These are phyloP conservation scores for Eulemur mongoz DNA, from an alignment of 2,797 vertebrate genomes.

Conservation along the genomic window DNA sequence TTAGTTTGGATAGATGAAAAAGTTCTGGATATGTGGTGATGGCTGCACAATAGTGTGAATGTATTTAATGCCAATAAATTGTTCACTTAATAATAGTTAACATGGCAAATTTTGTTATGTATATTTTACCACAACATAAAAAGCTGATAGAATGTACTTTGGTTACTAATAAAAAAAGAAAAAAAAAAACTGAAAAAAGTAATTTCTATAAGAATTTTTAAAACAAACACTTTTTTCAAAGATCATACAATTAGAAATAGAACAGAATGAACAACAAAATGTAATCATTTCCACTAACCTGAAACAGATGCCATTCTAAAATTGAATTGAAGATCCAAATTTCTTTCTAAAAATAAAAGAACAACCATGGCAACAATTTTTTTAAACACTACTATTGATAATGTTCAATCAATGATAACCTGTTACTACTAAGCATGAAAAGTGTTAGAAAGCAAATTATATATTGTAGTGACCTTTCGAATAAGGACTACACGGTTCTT, in stretches of 20 bases:
- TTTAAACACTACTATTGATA: neutral
- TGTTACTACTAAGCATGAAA: neutral
- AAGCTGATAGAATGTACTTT: neutral
- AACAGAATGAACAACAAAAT: slow-evolving; percentile 24
- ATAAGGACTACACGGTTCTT: neutral
- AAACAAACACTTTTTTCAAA: slow-evolving; percentile 14
- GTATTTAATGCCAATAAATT: neutral
- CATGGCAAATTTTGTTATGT: neutral
- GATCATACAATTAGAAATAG: neutral
- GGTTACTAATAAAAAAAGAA: neutral
- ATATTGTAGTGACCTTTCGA: neutral
- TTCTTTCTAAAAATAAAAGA: slow-evolving; percentile 66
- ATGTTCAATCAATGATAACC: neutral
- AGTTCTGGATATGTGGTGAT: neutral
- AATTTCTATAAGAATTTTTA: slow-evolving; percentile 13
- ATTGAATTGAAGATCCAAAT: slow-evolving; percentile 41
- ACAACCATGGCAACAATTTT: neutral
- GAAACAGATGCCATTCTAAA: slow-evolving; percentile 72
- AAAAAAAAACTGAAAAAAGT: neutral
- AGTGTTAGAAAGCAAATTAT: slow-evolving; percentile 22
- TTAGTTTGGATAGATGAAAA: neutral
- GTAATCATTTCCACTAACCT: slow-evolving; percentile 68
- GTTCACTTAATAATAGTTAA: neutral
- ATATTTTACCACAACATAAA: neutral
- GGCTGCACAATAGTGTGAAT: neutral